Conservation (phyloP, 1,140 invertebrate genomes). For the Bicyclus anynana region DNA sequence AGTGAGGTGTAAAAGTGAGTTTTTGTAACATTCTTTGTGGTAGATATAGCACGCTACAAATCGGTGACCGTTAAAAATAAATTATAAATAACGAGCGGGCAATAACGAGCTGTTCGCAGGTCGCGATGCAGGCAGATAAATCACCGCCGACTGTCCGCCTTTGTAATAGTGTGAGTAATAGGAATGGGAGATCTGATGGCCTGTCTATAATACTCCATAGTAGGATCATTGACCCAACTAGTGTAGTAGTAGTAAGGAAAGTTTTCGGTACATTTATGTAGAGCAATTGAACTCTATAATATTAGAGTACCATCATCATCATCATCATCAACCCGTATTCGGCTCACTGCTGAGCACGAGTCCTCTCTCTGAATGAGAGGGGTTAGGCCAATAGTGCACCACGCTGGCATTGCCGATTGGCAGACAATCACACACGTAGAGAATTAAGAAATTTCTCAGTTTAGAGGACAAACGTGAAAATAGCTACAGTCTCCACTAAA, state of each 20-base stretch:
- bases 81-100: conserved; percentile 74
- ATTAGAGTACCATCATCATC: too few species aligned
- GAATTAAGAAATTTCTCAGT: too few species aligned
- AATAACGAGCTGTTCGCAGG: conserved; percentile 72
- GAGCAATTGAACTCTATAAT: too few species aligned
- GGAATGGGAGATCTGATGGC: conserved; percentile 51
- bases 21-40: conserved; percentile 18
- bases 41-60: conserved; percentile 51
- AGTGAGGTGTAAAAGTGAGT: conserved; percentile 11
- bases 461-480: too few species aligned
- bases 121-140: conserved; percentile 70
- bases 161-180: conserved; percentile 58
- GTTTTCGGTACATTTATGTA: background rate
- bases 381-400: too few species aligned
- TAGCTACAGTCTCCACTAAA: too few species aligned
- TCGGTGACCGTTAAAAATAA: conserved; percentile 75
- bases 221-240: background rate
- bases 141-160: conserved; percentile 47
- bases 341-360: too few species aligned
- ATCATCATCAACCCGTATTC: too few species aligned
- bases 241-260: background rate
- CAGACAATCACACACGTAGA: too few species aligned
- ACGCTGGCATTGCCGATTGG: too few species aligned
- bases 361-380: too few species aligned
- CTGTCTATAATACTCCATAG: conserved; percentile 4